Percentiles rank a stretch among this genome's conserved stretches.
phyloP scores from a whole-genome alignment of 2,797 vertebrate genomes.

The Chelon labrosus region DNA sequence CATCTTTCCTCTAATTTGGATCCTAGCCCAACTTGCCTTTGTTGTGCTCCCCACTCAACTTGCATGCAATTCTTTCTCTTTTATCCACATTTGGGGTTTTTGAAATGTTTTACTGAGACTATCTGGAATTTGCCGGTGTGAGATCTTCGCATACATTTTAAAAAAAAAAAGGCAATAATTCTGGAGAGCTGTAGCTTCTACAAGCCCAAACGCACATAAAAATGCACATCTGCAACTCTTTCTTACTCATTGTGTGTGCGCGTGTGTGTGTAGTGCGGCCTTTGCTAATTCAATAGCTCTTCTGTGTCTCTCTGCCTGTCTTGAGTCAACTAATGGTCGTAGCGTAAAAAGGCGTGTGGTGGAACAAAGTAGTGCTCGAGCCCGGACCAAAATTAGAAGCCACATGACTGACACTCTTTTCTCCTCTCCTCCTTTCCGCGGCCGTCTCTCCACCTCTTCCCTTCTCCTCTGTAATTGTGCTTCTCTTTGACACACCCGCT shows the following conservation, averaged over 20 bases:
- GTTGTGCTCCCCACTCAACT: conserved; percentile 55
- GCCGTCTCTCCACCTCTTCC: conserved; percentile 56
- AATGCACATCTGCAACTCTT: background rate
- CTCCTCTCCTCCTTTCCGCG: conserved; percentile 7
- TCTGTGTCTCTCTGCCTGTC: conserved; percentile 35
- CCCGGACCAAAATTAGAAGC: conserved; percentile 76
- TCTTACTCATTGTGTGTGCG: conserved; percentile 25
- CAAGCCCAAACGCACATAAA: conserved; percentile 1
- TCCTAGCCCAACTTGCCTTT: conserved; percentile 48
- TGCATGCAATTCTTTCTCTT: conserved; percentile 36
- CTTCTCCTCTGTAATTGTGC: conserved; percentile 80
- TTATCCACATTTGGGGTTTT: conserved; percentile 45
- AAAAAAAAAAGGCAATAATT: conserved; percentile 34
- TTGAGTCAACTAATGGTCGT: conserved; percentile 44
- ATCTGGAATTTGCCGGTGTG: background rate
- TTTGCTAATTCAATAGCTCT: conserved; percentile 56
- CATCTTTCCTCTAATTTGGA: conserved; percentile 68
- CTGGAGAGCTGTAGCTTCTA: conserved; percentile 3
- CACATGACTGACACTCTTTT: conserved; percentile 51
- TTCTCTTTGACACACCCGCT: conserved; percentile 82
- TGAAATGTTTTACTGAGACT: background rate
- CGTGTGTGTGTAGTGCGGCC: conserved; percentile 25
- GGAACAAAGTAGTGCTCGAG: conserved; percentile 57
- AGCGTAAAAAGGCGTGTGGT: conserved; percentile 35
- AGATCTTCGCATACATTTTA: conserved; percentile 10